Conservation (phyloP, 1,140 invertebrate genomes). For the Reticulitermes speratus region DNA sequence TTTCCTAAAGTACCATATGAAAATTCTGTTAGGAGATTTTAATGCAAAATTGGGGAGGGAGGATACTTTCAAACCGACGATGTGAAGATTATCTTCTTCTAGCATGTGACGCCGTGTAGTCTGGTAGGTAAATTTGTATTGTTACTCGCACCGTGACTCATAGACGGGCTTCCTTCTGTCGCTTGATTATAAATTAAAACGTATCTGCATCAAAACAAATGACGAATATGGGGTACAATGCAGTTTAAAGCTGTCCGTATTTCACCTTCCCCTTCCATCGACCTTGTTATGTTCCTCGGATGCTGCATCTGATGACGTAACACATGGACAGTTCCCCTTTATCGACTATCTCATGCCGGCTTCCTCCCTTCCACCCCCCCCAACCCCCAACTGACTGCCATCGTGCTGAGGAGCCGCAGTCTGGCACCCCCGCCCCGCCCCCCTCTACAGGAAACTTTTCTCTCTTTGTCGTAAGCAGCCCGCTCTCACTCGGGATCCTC, state of each 20-base stretch:
- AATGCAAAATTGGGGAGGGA: too few species aligned
- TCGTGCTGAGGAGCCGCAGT: not conserved
- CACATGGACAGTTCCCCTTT: conserved; percentile 1
- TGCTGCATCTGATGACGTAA: conserved; percentile 5
- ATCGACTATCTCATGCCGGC: not conserved
- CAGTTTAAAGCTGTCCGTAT: not conserved
- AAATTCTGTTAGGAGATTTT: too few species aligned
- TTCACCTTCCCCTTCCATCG: not conserved
- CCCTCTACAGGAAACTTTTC: not conserved
- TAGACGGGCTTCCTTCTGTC: too few species aligned
- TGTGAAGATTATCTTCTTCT: too few species aligned
- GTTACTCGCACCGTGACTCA: too few species aligned
- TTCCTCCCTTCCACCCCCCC: not conserved
- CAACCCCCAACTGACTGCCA: too few species aligned
- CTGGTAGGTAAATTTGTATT: too few species aligned
- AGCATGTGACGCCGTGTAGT: too few species aligned
- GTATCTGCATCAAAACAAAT: not conserved
- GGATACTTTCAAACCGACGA: too few species aligned
- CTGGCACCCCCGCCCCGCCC: not conserved
- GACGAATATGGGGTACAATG: not conserved
- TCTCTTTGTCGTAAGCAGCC: not conserved
- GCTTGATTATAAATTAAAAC: too few species aligned
- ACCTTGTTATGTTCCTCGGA: conserved; percentile 7
- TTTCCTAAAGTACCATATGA: too few species aligned
- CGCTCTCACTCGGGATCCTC: not conserved